Evolutionary conservation across 2,113 vertebrate species (phyloP).

Genomic region (Galeopterus variegatus): DNA sequence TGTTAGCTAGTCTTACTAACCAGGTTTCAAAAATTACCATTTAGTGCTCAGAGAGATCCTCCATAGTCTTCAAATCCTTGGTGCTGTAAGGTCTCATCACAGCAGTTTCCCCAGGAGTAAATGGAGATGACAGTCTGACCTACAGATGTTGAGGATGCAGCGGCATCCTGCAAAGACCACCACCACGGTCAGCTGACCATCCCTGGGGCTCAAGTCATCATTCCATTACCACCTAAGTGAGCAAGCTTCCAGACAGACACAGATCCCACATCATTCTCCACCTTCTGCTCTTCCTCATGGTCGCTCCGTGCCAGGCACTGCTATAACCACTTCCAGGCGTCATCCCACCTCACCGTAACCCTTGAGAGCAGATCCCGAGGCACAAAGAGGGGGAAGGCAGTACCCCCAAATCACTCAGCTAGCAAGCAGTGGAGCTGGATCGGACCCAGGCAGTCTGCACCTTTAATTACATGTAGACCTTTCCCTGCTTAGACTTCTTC

Average conservation of each 20-base stretch:
- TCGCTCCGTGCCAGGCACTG: accelerated
- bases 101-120: neutral
- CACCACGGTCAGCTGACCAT: too few species aligned
- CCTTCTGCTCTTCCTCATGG: too few species aligned
- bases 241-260: neutral
- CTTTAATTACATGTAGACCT: neutral
- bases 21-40: neutral
- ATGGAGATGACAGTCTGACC: neutral
- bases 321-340: accelerated
- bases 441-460: neutral
- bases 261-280: neutral
- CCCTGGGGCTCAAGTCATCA: neutral
- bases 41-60: neutral
- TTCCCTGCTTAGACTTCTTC: neutral
- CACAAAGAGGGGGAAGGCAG: neutral
- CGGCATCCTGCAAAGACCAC: accelerated
- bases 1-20: neutral
- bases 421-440: neutral
- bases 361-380: neutral
- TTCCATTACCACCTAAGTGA: neutral
- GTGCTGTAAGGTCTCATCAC: neutral
- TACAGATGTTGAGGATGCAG: accelerated
- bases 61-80: accelerated
- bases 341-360: neutral
- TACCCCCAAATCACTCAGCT: neutral